These are phyloP conservation scores for Oreochromis spilurus DNA, from an alignment of 2,113 vertebrate species.

Conservation along the genomic window DNA sequence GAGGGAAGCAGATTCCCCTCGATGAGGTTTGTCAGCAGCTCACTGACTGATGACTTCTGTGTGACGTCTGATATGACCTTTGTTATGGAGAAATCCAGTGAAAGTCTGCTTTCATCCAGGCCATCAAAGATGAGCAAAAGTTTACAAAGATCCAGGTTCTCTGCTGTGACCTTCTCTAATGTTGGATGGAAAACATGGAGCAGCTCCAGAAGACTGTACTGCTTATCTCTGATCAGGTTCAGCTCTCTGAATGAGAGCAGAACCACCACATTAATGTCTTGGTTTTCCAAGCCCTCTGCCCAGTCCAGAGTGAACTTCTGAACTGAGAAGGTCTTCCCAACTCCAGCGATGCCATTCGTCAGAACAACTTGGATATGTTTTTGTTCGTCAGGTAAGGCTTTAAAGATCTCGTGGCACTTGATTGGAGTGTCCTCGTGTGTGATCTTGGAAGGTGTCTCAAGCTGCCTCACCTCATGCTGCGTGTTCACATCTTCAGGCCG, in stretches of 20 bases:
- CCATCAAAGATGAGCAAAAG: slow-evolving; percentile 14
- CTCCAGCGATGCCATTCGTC: background rate
- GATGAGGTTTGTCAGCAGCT: slow-evolving; percentile 10
- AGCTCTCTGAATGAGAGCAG: slow-evolving; percentile 7
- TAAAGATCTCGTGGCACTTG: background rate
- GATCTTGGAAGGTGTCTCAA: background rate
- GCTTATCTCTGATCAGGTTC: background rate
- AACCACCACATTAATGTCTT: background rate
- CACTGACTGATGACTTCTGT: background rate
- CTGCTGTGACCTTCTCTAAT: background rate
- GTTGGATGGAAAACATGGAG: background rate
- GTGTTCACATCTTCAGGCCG: background rate
- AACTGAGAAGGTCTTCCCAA: background rate
- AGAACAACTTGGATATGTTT: background rate
- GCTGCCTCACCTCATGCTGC: slow-evolving; percentile 24
- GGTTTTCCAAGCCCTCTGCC: background rate
- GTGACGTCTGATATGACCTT: background rate
- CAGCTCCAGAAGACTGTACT: background rate
- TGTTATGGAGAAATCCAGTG: background rate
- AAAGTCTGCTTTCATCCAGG: slow-evolving; percentile 14
- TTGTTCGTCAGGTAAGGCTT: background rate
- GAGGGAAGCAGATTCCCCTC: background rate
- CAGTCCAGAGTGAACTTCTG: slow-evolving; percentile 3
- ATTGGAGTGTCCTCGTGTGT: background rate
- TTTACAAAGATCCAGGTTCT: background rate